Conservation (phyloP, 2,888 invertebrate genomes). For the Ectemnius lituratus region DNA sequence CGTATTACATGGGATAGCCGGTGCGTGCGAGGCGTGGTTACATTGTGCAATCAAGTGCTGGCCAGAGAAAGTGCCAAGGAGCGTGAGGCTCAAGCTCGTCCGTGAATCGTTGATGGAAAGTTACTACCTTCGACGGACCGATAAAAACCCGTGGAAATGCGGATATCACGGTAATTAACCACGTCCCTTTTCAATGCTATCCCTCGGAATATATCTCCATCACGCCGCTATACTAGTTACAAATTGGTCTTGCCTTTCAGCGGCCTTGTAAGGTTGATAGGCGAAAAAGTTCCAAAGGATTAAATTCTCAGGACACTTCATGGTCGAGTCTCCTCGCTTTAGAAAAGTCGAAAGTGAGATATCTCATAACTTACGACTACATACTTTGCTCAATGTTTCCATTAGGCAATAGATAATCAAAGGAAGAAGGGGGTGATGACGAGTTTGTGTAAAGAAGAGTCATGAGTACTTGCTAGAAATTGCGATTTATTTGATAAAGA, state of each 20-base stretch:
- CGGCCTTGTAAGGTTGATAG: conserved; percentile 4
- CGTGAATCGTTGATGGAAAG: conserved; percentile 48
- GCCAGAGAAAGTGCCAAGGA: conserved; percentile 54
- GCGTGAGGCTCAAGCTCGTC: conserved; percentile 11
- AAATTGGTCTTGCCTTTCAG: background rate
- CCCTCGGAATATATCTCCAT: background rate
- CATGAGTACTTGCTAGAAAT: conserved; percentile 51
- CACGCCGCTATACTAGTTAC: background rate
- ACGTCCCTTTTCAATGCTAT: conserved; percentile 1
- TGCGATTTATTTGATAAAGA: conserved; percentile 50
- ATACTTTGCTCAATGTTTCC: background rate
- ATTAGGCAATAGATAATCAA: background rate
- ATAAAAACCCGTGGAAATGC: conserved; percentile 20
- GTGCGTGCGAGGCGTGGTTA: conserved; percentile 51
- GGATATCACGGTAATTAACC: background rate
- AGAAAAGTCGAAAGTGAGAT: background rate
- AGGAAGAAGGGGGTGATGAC: background rate
- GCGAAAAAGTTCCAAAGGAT: background rate
- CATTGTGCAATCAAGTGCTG: conserved; percentile 47
- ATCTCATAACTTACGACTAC: background rate
- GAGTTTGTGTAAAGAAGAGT: background rate
- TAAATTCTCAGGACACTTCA: background rate
- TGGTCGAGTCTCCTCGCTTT: background rate
- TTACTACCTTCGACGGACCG: conserved; percentile 23
- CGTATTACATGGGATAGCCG: conserved; percentile 35